These are phyloP conservation scores for Therioaphis trifolii DNA, from an alignment of 2,888 invertebrate species.

Conservation along the genomic window DNA sequence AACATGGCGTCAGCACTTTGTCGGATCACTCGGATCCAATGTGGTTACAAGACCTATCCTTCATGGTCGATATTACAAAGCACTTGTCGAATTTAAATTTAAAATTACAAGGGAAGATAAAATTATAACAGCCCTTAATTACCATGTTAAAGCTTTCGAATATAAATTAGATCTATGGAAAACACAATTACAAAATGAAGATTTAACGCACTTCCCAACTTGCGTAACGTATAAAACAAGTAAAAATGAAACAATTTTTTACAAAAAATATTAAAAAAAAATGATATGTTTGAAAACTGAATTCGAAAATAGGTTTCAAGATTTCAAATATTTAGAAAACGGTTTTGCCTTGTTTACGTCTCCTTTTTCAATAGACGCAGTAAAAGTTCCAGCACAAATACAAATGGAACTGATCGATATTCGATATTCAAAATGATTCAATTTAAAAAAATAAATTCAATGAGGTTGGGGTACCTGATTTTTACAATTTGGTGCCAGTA, in stretches of 20 bases:
- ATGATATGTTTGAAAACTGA: background rate
- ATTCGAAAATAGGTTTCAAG: background rate
- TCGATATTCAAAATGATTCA: too few relatives aligned
- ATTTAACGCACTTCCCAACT: background rate
- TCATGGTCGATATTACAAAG: background rate
- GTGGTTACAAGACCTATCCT: background rate
- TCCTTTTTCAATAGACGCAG: background rate
- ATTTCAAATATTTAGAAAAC: conserved; percentile 17
- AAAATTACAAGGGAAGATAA: background rate
- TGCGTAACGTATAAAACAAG: background rate
- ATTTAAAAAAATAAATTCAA: too few relatives aligned
- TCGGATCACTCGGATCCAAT: background rate
- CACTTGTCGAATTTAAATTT: background rate
- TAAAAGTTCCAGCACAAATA: background rate
- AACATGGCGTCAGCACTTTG: background rate
- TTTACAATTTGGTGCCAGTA: too few relatives aligned
- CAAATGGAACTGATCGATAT: background rate
- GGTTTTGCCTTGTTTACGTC: background rate
- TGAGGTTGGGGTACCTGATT: too few relatives aligned
- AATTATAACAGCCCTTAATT: background rate
- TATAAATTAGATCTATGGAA: background rate
- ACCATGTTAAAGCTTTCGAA: background rate
- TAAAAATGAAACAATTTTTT: background rate
- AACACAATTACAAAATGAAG: background rate
- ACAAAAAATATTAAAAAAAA: background rate